Conservation (phyloP, 2,113 vertebrate species). For the Paracanthobrama guichenoti region DNA sequence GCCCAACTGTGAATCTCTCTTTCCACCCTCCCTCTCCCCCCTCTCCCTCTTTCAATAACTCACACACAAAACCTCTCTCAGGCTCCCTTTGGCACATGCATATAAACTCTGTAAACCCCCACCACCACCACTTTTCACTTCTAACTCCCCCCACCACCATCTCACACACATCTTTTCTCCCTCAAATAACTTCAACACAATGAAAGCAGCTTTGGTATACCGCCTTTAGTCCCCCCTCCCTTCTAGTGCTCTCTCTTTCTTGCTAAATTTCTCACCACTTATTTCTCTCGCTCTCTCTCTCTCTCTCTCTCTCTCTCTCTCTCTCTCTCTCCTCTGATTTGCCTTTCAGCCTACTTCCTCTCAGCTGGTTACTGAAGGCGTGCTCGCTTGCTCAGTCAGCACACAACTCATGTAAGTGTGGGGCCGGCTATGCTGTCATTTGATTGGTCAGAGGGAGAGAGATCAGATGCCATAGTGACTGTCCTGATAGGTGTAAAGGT, state of each 20-base stretch:
- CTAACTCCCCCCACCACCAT: constrained; percentile 58
- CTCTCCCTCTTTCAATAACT: constrained; percentile 44
- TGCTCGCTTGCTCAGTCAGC: constrained; percentile 77
- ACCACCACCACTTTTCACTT: constrained; percentile 9
- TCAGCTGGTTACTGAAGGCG: constrained; percentile 74
- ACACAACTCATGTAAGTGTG: constrained; percentile 69
- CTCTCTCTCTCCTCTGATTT: constrained; percentile 50
- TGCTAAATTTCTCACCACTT: constrained; percentile 47
- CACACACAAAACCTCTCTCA: constrained; percentile 58
- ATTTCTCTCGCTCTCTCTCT: constrained; percentile 50
- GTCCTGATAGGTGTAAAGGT: constrained; percentile 21
- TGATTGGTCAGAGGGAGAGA: constrained; percentile 66
- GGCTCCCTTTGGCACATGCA: constrained; percentile 60
- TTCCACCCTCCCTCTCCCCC: constrained; percentile 54
- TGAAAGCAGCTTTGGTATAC: constrained; percentile 55
- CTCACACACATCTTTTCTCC: constrained; percentile 54
- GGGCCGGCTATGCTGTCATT: constrained; percentile 21
- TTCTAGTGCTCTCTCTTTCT: constrained; percentile 50
- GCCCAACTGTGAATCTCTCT: constrained; percentile 53
- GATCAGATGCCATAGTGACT: neutral
- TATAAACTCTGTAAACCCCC: constrained; percentile 58
- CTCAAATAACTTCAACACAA: constrained; percentile 69
- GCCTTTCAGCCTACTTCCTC: constrained; percentile 68
- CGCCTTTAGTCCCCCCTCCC: constrained; percentile 40
- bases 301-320: constrained; percentile 49